Conservation (phyloP, 1,140 invertebrate genomes). For the Temnothorax nylanderi region DNA sequence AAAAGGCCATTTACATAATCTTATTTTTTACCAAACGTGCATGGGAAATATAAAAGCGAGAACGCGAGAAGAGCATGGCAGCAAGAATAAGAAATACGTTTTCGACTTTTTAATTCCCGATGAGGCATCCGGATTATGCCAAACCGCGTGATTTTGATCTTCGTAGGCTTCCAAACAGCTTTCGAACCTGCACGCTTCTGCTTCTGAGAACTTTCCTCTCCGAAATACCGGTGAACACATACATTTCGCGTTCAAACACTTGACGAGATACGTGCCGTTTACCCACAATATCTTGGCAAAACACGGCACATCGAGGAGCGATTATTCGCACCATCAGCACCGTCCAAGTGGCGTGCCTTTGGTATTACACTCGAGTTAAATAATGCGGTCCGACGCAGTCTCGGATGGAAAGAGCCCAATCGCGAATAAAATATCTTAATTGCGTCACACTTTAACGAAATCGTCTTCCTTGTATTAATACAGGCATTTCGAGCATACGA, state of each 20-base stretch:
- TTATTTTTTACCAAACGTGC: not conserved
- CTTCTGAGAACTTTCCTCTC: not conserved
- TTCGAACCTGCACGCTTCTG: not conserved
- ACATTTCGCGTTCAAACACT: conserved; percentile 39
- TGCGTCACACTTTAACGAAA: not conserved
- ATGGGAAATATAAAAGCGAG: not conserved
- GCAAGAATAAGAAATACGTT: not conserved
- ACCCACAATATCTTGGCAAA: conserved; percentile 25
- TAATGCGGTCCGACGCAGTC: not conserved
- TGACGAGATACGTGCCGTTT: conserved; percentile 4
- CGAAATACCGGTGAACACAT: conserved; percentile 34
- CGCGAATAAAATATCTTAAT: not conserved
- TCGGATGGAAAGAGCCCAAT: not conserved
- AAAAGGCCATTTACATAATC: conserved; percentile 21
- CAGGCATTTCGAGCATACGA: not conserved
- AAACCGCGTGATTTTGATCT: not conserved
- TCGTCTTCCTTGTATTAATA: not conserved
- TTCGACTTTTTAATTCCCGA: not conserved
- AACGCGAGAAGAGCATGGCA: too few relatives aligned
- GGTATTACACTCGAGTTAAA: conserved; percentile 32
- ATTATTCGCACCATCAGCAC: conserved; percentile 41
- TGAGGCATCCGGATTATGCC: not conserved
- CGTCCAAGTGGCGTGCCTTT: not conserved
- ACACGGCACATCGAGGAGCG: not conserved
- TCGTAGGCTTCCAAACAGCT: not conserved